Evolutionary conservation across 2,113 vertebrate genomes (phyloP).

Genomic region (Sander lucioperca): DNA sequence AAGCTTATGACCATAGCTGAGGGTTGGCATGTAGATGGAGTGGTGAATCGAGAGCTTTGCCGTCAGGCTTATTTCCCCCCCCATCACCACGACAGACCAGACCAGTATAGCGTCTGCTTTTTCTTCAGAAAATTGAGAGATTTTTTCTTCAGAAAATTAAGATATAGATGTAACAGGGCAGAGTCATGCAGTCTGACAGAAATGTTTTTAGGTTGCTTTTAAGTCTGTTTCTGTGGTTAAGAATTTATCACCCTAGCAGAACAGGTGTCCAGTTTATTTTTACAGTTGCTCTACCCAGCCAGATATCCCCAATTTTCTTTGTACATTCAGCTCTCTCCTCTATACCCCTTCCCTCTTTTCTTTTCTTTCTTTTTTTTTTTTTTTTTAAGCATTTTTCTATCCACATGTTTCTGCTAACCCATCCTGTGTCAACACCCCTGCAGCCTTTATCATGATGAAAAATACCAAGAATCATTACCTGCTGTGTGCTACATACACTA

Average conservation of each 20-base stretch:
- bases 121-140: neutral
- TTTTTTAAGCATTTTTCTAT: conserved; percentile 33
- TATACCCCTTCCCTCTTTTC: neutral
- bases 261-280: conserved; percentile 24
- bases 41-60: neutral
- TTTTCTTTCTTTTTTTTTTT: no score
- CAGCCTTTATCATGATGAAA: conserved; percentile 56
- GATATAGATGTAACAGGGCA: neutral
- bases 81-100: neutral
- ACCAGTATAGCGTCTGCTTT: neutral
- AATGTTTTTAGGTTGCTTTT: conserved; percentile 15
- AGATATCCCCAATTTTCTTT: conserved; percentile 22
- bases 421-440: conserved; percentile 21
- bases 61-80: neutral
- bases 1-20: neutral
- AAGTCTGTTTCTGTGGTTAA: conserved; percentile 3
- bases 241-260: conserved; percentile 5
- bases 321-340: neutral
- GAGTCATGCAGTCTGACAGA: neutral
- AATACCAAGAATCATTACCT: conserved; percentile 49
- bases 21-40: neutral
- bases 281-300: conserved; percentile 1
- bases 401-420: conserved; percentile 26
- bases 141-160: neutral
- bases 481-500: conserved; percentile 41